Percentiles rank a stretch among this genome's conserved stretches.
Conservation (phyloP, 2,888 invertebrate species). For the Polyommatus iphigenia region DNA sequence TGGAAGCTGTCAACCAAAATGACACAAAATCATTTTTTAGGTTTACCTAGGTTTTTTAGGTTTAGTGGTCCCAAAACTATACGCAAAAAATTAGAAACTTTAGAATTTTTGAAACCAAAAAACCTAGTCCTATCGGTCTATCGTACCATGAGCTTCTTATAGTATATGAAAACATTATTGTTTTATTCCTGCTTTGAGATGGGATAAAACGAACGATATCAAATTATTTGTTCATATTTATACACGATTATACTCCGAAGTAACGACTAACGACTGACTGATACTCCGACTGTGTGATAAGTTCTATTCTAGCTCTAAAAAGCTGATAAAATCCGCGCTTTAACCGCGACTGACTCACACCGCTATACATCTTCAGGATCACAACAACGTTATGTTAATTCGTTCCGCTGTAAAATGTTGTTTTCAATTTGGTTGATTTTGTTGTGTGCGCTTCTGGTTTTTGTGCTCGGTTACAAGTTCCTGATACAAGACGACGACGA, state of each 20-base stretch:
- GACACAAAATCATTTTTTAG: no score
- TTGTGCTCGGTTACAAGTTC: constrained; percentile 35
- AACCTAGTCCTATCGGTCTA: no score
- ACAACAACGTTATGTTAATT: constrained; percentile 8
- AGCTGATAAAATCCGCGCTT: neutral
- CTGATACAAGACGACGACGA: constrained; percentile 40
- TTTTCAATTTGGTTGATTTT: constrained; percentile 16
- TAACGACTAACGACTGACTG: neutral
- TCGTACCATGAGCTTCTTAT: no score
- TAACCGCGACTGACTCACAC: neutral
- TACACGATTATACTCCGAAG: neutral
- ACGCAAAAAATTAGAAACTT: no score
- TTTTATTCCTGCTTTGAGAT: no score
- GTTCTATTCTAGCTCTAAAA: neutral
- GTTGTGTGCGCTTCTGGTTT: constrained; percentile 37
- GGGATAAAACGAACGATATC: no score
- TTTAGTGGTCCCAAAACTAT: no score
- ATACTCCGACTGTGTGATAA: neutral
- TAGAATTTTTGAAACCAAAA: no score
- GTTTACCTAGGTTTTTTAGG: no score
- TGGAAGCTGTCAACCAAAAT: no score
- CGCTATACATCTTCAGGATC: neutral
- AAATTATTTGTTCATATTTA: no score
- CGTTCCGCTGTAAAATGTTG: neutral
- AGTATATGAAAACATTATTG: no score